A percentile compares a stretch with the other conserved stretches of the same genome.
Evolutionary conservation across 2,797 vertebrate genomes (phyloP).

Genomic region (Myiothlypis coronata): DNA sequence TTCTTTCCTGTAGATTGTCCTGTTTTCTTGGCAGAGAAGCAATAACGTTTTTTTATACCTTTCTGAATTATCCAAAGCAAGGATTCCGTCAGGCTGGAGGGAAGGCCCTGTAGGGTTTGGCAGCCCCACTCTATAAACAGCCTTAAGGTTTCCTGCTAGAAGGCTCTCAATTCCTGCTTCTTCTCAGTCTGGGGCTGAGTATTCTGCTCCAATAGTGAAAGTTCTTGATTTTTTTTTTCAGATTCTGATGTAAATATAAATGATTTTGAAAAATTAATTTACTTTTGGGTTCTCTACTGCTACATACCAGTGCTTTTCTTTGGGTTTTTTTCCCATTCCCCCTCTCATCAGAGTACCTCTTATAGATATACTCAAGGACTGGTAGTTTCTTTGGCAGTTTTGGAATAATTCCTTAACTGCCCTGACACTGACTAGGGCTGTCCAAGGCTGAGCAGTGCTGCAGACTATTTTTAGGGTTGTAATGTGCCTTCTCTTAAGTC

Average conservation of each 20-base stretch:
- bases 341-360: not conserved
- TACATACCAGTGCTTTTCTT: not conserved
- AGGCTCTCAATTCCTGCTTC: not conserved
- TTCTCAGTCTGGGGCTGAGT: not conserved
- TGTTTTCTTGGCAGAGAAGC: conserved; percentile 57
- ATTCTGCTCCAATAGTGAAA: not conserved
- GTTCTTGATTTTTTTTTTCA: not conserved
- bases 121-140: not conserved
- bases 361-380: not conserved
- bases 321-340: not conserved
- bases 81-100: not conserved
- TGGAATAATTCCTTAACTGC: not conserved
- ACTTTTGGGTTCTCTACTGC: not conserved
- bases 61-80: conserved; percentile 2
- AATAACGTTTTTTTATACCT: conserved; percentile 21
- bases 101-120: not conserved
- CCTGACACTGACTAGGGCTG: conserved; percentile 2
- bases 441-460: conserved; percentile 49
- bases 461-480: conserved; percentile 55
- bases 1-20: conserved; percentile 1
- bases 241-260: conserved; percentile 6
- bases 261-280: not conserved
- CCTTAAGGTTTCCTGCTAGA: conserved; percentile 8
- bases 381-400: not conserved
- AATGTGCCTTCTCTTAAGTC: conserved; percentile 65